Evolutionary conservation across 2,797 vertebrate species (phyloP), one percentile per base, ranked within the genome.

Genomic region (Spheniscus humboldti): DNA sequence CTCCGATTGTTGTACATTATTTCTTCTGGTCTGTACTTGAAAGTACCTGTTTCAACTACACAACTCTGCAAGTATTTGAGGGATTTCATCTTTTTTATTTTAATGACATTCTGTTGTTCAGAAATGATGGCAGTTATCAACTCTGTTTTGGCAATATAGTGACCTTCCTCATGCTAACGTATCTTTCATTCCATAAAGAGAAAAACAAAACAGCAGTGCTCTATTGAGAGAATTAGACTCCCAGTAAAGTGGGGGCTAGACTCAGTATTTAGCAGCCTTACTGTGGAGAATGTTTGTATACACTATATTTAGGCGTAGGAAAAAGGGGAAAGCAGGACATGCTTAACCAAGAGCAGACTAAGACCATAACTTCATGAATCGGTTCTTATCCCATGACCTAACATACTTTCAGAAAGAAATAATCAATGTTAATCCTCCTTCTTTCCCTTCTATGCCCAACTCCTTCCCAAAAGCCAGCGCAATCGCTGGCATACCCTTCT

Each of bases 401-500:
- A 30, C 14, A 35, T 16, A 28, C 50, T 90, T 82, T 20, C 31
- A 22, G 41, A 57, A 75, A 55, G 5, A 71, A 83, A 75, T 3
- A 57, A 53, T 0, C 14, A 0, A 10, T 7, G 1, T 35, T 27
- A 60, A 43, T 13, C 4, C 27, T 60, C 35, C 41, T 28, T 8
- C 31, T 85, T 60, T 56, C 41, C 7, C 7, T 52, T 73, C 25
- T 1, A 2, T 18, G 6, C 7, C 25, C 18, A 62, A 3, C 4
- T 27, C 16, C 20, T 59, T 45, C 48, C 31, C 25, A 4, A 86
- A 90, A 74, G 8, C 27, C 64, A 16, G 30, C 30, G 18, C 13
- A n/a, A 2, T 18, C 1, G 0, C n/a, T 69, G 78, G 4, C 13
- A 15, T 3, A 60, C 3, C 5, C 3, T 63, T 31, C 33, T 53